These are phyloP conservation scores for Gymnopithys bicolor DNA, from an alignment of 2,797 vertebrate species.

Conservation along the genomic window DNA sequence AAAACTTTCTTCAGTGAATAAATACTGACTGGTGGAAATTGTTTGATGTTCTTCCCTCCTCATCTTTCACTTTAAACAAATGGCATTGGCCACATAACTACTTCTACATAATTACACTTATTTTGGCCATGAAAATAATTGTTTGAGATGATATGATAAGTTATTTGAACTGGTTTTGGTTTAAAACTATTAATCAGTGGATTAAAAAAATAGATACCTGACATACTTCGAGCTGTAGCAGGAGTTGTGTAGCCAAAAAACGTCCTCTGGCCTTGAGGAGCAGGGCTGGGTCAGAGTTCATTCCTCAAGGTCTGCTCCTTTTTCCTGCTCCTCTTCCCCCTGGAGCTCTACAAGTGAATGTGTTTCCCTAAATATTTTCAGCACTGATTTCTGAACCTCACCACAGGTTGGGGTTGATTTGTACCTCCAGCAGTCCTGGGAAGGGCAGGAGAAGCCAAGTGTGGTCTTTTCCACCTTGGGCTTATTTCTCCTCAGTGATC, in stretches of 20 bases:
- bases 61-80: background rate
- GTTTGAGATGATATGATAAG: background rate
- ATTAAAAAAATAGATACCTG: background rate
- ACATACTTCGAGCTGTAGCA: background rate
- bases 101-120: background rate
- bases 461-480: background rate
- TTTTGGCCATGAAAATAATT: background rate
- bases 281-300: background rate
- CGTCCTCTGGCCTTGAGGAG: background rate
- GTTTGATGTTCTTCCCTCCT: background rate
- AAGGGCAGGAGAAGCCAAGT: background rate
- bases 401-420: background rate
- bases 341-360: background rate
- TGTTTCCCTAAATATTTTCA: background rate
- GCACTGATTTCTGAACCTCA: accelerated
- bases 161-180: background rate
- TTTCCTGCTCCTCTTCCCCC: background rate
- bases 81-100: background rate
- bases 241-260: background rate
- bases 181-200: background rate
- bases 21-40: background rate
- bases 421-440: background rate
- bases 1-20: background rate
- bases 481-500: background rate
- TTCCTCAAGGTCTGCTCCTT: background rate